phyloP scores from a whole-genome alignment of 2,113 vertebrate genomes.

The Lasiurus borealis region DNA sequence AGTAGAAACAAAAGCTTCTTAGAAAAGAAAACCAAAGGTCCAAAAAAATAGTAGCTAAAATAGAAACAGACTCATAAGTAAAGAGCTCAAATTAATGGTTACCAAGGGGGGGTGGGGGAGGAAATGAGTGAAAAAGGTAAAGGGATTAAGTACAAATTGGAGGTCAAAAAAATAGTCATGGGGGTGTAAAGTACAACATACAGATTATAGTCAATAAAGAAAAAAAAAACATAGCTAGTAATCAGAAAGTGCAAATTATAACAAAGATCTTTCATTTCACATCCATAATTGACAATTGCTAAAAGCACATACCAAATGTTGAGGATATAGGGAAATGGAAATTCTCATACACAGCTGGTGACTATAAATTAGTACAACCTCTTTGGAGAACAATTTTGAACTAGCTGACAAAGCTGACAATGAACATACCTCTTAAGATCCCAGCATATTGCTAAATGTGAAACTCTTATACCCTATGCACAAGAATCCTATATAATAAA shows the following conservation, averaged over 20 bases:
- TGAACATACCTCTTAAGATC: neutral
- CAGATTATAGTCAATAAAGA: neutral
- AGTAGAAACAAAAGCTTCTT: neutral
- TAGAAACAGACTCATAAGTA: neutral
- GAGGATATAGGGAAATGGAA: neutral
- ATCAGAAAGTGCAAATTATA: constrained; percentile 22
- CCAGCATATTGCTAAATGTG: neutral
- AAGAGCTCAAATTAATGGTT: neutral
- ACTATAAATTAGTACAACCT: neutral
- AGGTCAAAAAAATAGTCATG: neutral
- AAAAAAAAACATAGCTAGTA: neutral
- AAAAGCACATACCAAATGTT: neutral
- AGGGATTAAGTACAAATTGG: neutral
- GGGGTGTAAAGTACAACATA: neutral
- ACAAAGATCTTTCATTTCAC: neutral
- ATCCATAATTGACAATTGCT: neutral
- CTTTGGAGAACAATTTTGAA: constrained; percentile 17
- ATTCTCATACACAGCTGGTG: neutral
- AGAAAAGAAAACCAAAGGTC: neutral
- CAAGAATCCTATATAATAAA: neutral
- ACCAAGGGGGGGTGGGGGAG: neutral
- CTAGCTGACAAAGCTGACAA: neutral
- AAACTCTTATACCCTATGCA: neutral
- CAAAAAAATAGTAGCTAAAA: neutral
- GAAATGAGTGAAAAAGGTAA: neutral